phyloP scores from a whole-genome alignment of 2,113 vertebrate species.

The Cettia cetti region DNA sequence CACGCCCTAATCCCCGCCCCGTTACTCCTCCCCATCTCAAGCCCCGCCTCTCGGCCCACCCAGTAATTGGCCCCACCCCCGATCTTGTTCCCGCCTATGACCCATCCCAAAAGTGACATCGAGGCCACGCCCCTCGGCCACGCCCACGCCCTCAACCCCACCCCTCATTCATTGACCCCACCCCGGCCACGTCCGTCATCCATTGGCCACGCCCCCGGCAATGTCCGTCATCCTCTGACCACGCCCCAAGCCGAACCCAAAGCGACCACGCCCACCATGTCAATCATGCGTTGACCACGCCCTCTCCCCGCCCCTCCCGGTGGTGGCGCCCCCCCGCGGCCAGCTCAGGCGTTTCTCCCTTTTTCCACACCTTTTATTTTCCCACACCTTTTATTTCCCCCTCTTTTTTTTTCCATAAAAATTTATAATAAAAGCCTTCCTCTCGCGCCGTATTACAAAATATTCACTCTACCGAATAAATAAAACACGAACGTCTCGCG shows the following conservation, averaged over 20 bases:
- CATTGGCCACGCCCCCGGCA: background rate
- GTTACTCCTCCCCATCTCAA: no score
- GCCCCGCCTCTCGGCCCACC: background rate
- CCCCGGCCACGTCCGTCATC: accelerated
- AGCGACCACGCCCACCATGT: no score
- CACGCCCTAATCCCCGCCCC: background rate
- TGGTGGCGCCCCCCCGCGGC: background rate
- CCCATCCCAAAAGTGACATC: background rate
- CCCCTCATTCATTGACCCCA: background rate
- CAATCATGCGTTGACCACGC: no score
- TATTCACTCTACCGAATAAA: slow-evolving; percentile 74
- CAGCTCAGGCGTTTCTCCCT: background rate
- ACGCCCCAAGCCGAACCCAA: no score
- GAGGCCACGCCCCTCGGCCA: background rate
- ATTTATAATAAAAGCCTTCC: slow-evolving; percentile 51
- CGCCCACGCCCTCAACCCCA: accelerated
- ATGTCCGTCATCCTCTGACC: no score
- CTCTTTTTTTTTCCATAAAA: slow-evolving; percentile 33
- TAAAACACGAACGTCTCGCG: slow-evolving; percentile 39
- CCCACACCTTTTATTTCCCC: slow-evolving; percentile 31
- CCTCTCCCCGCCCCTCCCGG: accelerated
- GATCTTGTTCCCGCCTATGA: no score
- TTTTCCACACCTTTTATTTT: no score
- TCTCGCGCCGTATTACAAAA: slow-evolving; percentile 70
- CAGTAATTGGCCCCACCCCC: no score